Evolutionary conservation across 1,140 invertebrate genomes (phyloP).

Genomic region (Coenobita brevimanus): DNA sequence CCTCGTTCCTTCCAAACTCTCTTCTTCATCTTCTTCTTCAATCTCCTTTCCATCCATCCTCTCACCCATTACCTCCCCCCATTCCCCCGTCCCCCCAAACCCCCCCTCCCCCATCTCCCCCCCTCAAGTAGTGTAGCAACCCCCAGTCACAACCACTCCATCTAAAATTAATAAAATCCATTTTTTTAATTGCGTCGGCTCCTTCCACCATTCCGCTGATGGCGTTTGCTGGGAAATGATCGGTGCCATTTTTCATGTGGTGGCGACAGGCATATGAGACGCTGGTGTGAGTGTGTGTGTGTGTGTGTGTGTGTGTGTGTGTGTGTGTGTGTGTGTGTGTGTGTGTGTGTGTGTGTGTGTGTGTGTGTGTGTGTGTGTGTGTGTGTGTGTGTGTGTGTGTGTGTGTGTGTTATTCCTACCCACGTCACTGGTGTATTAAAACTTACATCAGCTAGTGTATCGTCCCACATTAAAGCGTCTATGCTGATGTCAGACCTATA

Average conservation of each 20-base stretch:
- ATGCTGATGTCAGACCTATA: too few species aligned
- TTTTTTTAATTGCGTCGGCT: constrained; percentile 57
- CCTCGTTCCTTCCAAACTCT: not conserved
- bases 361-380: not conserved
- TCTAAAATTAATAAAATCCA: constrained; percentile 57
- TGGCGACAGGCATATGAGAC: constrained; percentile 42
- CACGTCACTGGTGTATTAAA: too few species aligned
- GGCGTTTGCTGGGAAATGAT: constrained; percentile 44
- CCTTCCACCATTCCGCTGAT: constrained; percentile 33
- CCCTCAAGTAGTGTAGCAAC: not conserved
- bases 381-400: not conserved
- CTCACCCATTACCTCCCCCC: not conserved
- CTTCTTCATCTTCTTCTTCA: not conserved
- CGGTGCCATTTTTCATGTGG: constrained; percentile 46
- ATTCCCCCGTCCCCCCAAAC: not conserved
- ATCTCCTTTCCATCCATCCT: not conserved
- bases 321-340: not conserved
- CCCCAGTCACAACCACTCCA: constrained; percentile 42
- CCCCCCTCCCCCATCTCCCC: not conserved
- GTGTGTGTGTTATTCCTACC: too few species aligned
- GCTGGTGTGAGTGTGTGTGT: not conserved
- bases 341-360: not conserved
- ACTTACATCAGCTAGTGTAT: too few species aligned
- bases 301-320: not conserved
- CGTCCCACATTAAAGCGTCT: too few species aligned